These are phyloP conservation scores for Agelaius tricolor DNA, from an alignment of 2,113 vertebrate species.

Conservation along the genomic window DNA sequence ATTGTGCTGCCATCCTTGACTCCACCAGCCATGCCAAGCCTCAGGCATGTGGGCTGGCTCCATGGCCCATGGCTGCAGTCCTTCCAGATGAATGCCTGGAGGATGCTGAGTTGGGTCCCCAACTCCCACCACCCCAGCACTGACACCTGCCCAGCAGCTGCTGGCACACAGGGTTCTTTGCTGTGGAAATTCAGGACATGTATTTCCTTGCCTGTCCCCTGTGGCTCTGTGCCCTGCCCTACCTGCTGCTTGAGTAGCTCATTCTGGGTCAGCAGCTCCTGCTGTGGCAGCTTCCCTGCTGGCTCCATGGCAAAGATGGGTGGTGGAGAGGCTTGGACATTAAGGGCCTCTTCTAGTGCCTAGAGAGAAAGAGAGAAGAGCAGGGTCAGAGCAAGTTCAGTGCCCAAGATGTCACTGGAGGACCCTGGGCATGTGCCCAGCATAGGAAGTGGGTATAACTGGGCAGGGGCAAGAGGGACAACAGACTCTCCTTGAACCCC, in stretches of 20 bases:
- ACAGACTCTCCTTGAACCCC: neutral
- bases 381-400: neutral
- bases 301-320: slow-evolving; percentile 78
- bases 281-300: slow-evolving; percentile 76
- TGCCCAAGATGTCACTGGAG: neutral
- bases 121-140: neutral
- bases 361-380: slow-evolving; percentile 25
- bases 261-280: slow-evolving; percentile 93
- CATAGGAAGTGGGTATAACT: fast-evolving
- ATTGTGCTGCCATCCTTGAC: fast-evolving
- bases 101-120: fast-evolving
- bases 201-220: neutral
- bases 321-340: slow-evolving; percentile 83
- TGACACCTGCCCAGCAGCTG: neutral
- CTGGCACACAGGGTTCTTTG: neutral
- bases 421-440: fast-evolving
- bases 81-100: neutral
- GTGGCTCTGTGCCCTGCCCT: neutral
- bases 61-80: fast-evolving
- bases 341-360: slow-evolving; percentile 93
- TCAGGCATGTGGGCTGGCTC: fast-evolving
- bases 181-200: neutral
- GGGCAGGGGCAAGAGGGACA: neutral
- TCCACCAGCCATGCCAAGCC: neutral
- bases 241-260: slow-evolving; percentile 89